Conservation (phyloP, 2,888 invertebrate species). For the Dysmachus trigonus region DNA sequence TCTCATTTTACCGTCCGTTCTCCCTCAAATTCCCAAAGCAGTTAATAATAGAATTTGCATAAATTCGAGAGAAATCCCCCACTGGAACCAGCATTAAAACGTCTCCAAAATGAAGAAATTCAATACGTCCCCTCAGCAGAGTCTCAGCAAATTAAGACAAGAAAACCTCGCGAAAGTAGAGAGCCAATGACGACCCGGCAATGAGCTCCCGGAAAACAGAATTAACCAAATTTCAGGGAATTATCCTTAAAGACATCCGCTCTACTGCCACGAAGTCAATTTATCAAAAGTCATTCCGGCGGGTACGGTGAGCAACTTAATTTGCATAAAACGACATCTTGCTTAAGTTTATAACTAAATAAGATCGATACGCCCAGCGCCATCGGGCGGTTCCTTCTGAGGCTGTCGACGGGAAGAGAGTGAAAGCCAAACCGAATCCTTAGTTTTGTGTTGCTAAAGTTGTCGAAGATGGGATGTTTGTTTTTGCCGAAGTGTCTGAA, state of each 20-base stretch:
- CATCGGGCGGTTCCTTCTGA: not conserved
- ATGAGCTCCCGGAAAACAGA: constrained; percentile 31
- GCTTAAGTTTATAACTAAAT: constrained; percentile 50
- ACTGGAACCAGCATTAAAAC: not conserved
- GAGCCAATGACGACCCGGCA: constrained; percentile 35
- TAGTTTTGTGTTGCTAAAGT: constrained; percentile 33
- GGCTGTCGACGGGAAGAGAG: not conserved
- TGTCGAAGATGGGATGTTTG: constrained; percentile 27
- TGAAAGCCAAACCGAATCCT: constrained; percentile 14
- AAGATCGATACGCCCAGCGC: constrained; percentile 47
- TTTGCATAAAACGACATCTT: constrained; percentile 50
- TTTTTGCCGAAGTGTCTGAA: constrained; percentile 20
- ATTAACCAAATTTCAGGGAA: constrained; percentile 39
- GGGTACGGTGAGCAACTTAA: constrained; percentile 47
- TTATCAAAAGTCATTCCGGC: constrained; percentile 49
- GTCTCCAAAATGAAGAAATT: constrained; percentile 32
- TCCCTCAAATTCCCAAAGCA: constrained; percentile 29
- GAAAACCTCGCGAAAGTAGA: constrained; percentile 27
- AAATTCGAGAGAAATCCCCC: constrained; percentile 19
- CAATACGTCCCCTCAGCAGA: not conserved
- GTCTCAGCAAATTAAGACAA: constrained; percentile 18
- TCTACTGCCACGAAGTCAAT: constrained; percentile 46
- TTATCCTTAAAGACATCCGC: constrained; percentile 35
- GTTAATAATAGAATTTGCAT: constrained; percentile 37
- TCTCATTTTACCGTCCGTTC: not conserved